Percentiles rank a stretch among this genome's conserved stretches.
Evolutionary conservation across 2,797 vertebrate genomes (phyloP).

Genomic region (Cyprinella venusta): DNA sequence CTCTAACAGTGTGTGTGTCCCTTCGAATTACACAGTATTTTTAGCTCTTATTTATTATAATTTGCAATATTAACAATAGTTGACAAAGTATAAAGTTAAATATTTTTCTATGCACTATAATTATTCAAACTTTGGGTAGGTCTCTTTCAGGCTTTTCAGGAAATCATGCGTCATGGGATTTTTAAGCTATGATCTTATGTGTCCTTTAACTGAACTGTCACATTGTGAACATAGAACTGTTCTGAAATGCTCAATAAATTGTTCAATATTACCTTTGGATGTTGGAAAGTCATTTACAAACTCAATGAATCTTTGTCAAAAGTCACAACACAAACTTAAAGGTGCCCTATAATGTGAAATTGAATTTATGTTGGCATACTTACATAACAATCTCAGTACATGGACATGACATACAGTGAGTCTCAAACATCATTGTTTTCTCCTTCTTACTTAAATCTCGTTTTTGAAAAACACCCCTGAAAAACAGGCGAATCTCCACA

Average conservation of each 20-base stretch:
- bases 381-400: too few relatives aligned
- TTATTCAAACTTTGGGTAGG: background rate
- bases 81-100: background rate
- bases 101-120: background rate
- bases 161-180: background rate
- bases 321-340: background rate
- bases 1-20: background rate
- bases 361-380: too few relatives aligned
- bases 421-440: too few relatives aligned
- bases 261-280: background rate
- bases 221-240: background rate
- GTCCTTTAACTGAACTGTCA: background rate
- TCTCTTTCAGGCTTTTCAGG: background rate
- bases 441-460: too few relatives aligned
- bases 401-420: too few relatives aligned
- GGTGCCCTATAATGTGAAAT: too few relatives aligned
- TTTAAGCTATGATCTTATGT: background rate
- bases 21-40: background rate
- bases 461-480: too few relatives aligned
- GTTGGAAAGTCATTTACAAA: background rate
- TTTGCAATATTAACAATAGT: background rate
- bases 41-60: background rate
- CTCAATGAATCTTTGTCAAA: background rate
- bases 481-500: too few relatives aligned
- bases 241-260: slow-evolving; percentile 27